Evolutionary conservation across 2,113 vertebrate species (phyloP).

Genomic region (Neogobius melanostomus): DNA sequence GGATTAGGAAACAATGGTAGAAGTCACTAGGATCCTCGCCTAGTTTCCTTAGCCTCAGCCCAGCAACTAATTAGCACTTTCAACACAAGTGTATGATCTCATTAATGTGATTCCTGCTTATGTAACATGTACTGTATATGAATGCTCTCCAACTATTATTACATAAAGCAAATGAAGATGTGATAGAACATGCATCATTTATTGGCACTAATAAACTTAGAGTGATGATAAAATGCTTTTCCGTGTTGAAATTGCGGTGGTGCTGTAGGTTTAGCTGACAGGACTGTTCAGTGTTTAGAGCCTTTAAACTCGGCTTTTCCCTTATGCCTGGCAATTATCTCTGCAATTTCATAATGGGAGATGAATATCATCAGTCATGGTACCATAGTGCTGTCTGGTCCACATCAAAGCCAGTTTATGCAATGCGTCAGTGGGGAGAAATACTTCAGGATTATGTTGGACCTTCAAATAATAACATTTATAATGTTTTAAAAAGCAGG

Average conservation of each 20-base stretch:
- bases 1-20: conserved; percentile 72
- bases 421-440: conserved; percentile 7
- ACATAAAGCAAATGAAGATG: conserved; percentile 55
- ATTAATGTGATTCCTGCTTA: conserved; percentile 73
- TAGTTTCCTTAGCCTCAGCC: conserved; percentile 69
- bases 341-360: conserved; percentile 57
- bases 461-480: conserved; percentile 23
- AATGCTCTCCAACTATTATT: conserved; percentile 53
- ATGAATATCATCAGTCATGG: conserved; percentile 62
- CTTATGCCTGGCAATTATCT: conserved; percentile 54
- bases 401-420: conserved; percentile 25
- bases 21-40: conserved; percentile 69
- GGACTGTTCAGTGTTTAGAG: conserved; percentile 17
- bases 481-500: conserved; percentile 37
- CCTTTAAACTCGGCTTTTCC: conserved; percentile 35
- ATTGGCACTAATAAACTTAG: conserved; percentile 48
- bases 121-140: conserved; percentile 55
- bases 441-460: conserved; percentile 18
- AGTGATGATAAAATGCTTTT: conserved; percentile 38
- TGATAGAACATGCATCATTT: conserved; percentile 52
- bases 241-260: conserved; percentile 26
- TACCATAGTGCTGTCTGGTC: conserved; percentile 41
- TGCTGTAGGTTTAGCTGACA: conserved; percentile 39
- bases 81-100: conserved; percentile 72
- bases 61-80: conserved; percentile 76